Base-by-base conservation (phyloP, 2,888 invertebrate species). In the Machimus rusticus region DNA sequence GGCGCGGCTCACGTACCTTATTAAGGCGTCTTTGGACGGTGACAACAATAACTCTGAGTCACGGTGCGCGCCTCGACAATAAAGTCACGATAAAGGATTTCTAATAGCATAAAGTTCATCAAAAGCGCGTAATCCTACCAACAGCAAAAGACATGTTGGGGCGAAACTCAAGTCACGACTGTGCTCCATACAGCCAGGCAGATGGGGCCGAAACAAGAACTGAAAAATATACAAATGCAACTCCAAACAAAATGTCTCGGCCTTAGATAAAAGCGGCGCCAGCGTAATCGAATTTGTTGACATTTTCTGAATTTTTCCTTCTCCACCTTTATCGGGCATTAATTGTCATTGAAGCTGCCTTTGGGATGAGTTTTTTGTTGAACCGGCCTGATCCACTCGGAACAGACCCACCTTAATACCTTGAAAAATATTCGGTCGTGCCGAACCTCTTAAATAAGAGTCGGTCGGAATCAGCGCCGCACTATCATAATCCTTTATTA, bases 181-280 rank as follows among this genome's bases (percentile, higher is more conserved):
- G 14, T 76, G 79, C 51, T 6, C 79, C n/a, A 5, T 14, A 31
- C 12, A 55, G 28, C 9, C 34, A 9, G n/a, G 34, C 16, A 34
- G 23, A 19, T 37, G 84, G 19, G 19, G 14, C 23, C 14, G 37
- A 84, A 23, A 81, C n/a, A 55, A 57, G 46, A 46, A 55, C 14
- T 12, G 9, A 55, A 82, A 82, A 34, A 31, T 79, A 43, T 46
- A 81, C 51, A 84, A 39, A 37, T 31, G 76, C 51, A 74, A 9
- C 77, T 19, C 86, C 86, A 77, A 77, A 86, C 86, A 86, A 92
- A 92, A 91, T 91, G 92, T 92, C 92, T 92, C 92, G 91, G 91
- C 89, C 92, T 92, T 92, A 92, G 92, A 92, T 92, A 92, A 92
- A 91, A 90, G 91, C 92, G 92, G 92, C 92, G 92, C 92, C 92